phyloP scores from a whole-genome alignment of 2,113 vertebrate genomes.

The Dolichallabes microphthalmus region DNA sequence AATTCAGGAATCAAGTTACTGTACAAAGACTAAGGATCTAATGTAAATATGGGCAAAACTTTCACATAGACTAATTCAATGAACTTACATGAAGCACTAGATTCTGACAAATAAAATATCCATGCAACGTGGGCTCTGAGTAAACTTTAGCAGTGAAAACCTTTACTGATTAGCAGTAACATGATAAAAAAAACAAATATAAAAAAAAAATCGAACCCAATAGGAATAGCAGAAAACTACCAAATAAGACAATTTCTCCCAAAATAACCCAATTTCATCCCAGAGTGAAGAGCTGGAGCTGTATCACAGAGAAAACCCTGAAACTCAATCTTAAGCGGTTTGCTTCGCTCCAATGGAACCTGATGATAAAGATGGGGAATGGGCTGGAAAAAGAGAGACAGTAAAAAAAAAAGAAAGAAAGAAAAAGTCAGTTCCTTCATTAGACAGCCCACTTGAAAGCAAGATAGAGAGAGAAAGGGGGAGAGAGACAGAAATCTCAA shows the following conservation, averaged over 20 bases:
- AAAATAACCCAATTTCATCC: conserved; percentile 22
- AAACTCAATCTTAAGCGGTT: conserved; percentile 59
- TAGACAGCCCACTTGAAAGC: conserved; percentile 51
- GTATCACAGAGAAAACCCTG: conserved; percentile 46
- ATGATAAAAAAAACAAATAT: conserved; percentile 26
- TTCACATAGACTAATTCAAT: background rate
- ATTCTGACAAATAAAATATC: background rate
- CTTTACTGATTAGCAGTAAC: background rate
- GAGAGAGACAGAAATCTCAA: conserved; percentile 33
- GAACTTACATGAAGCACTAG: background rate
- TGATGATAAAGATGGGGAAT: conserved; percentile 59
- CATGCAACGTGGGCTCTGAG: background rate
- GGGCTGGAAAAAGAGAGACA: conserved; percentile 62
- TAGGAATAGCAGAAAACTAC: background rate
- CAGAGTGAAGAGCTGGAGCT: background rate
- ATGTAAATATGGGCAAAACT: background rate
- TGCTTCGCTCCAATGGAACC: conserved; percentile 51
- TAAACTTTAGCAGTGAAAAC: background rate
- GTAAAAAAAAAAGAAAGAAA: conserved; percentile 28
- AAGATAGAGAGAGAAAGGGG: conserved; percentile 29
- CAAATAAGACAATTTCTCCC: background rate
- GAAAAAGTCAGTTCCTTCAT: conserved; percentile 45
- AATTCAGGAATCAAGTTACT: background rate
- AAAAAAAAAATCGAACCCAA: conserved; percentile 2
- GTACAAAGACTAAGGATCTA: background rate